These are phyloP conservation scores for Nudaria mundana DNA, from an alignment of 2,888 invertebrate genomes.

Conservation along the genomic window DNA sequence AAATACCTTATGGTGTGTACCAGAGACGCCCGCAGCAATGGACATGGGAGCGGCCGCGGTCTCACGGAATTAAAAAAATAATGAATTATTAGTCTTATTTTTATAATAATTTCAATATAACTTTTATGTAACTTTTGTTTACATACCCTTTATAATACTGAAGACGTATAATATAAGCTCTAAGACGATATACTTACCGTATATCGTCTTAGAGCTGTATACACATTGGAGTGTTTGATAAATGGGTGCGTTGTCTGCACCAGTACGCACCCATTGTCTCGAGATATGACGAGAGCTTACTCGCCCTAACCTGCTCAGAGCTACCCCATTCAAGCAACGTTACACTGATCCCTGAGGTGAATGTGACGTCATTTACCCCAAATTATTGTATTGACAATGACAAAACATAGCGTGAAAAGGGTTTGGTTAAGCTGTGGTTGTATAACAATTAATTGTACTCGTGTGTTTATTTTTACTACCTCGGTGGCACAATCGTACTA, in stretches of 20 bases:
- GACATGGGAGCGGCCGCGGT: too few relatives aligned
- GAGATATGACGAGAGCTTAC: constrained; percentile 38
- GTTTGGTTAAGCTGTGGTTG: background rate
- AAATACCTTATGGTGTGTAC: too few relatives aligned
- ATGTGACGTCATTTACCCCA: constrained; percentile 19
- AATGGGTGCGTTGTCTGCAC: constrained; percentile 32
- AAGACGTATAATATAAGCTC: constrained; percentile 24
- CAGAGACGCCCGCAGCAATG: too few relatives aligned
- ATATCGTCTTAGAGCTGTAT: constrained; percentile 19
- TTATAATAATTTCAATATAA: too few relatives aligned
- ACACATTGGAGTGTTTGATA: constrained; percentile 32
- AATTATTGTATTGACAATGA: constrained; percentile 12
- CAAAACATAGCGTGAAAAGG: background rate
- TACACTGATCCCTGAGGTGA: constrained; percentile 13
- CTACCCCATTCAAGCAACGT: constrained; percentile 18
- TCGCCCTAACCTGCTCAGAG: constrained; percentile 21
- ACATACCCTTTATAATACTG: constrained; percentile 6
- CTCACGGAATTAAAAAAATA: too few relatives aligned
- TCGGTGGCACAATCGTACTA: too few relatives aligned
- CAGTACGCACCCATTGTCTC: constrained; percentile 41
- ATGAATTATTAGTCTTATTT: too few relatives aligned
- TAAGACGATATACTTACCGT: constrained; percentile 6
- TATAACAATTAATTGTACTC: too few relatives aligned
- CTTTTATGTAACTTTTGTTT: background rate
- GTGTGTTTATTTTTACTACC: too few relatives aligned